phyloP scores from a whole-genome alignment of 2,113 vertebrate species.

The Neofelis nebulosa region DNA sequence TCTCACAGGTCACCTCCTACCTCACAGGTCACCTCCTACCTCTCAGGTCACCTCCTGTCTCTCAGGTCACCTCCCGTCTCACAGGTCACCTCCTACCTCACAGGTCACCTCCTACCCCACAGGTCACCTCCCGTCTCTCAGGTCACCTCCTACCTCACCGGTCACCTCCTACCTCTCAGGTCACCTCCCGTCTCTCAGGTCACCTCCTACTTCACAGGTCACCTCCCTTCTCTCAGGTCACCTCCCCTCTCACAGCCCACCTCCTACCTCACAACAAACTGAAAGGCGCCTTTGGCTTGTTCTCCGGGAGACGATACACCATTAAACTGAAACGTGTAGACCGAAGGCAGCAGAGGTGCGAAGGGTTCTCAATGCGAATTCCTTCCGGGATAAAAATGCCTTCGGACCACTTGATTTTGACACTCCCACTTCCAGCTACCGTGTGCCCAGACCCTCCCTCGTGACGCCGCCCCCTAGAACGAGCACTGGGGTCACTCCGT shows the following conservation, averaged over 20 bases:
- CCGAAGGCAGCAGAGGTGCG: not conserved
- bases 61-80: too few relatives aligned
- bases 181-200: too few relatives aligned
- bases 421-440: too few relatives aligned
- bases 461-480: not conserved
- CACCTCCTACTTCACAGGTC: too few relatives aligned
- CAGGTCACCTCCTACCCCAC: fast-evolving
- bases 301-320: not conserved
- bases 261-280: not conserved
- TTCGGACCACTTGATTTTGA: not conserved
- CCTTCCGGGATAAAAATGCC: not conserved
- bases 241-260: too few relatives aligned
- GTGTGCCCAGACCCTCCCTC: not conserved
- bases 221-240: fast-evolving
- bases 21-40: too few relatives aligned
- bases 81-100: too few relatives aligned
- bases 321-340: not conserved
- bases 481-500: not conserved
- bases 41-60: too few relatives aligned
- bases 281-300: not conserved
- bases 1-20: too few relatives aligned
- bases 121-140: too few relatives aligned
- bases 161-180: too few relatives aligned
- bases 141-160: too few relatives aligned
- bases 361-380: not conserved